Evolutionary conservation across 2,113 vertebrate genomes (phyloP), one percentile per base, ranked within the genome.

Genomic region (Corythoichthys intestinalis): DNA sequence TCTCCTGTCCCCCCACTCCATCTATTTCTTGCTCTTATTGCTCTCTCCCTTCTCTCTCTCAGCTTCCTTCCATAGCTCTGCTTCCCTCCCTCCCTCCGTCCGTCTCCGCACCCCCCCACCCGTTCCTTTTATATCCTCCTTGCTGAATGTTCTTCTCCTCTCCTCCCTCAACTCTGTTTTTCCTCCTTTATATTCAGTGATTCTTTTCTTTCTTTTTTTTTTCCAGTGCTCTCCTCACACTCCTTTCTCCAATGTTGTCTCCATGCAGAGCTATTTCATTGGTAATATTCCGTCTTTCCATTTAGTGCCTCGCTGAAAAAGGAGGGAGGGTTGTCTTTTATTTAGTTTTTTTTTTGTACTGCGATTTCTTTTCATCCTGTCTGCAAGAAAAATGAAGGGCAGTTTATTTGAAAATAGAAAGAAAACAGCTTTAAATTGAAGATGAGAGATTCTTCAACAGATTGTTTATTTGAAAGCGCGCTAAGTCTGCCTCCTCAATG

Each of bases 111-210:
- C 86, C 89, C 85, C 85, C 85, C 85, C 85, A 85, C 83, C 83
- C 84, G 83, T 91, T 92, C 90, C 90, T 91, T 91, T 92, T 92
- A 91, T 92, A 91, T 92, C 89, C 89, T 92, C 86, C 87, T 90
- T 90, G 86, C 88, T 91, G 89, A 92, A 92, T 92, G 90, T 89
- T 90, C 88, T 90, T 92, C 89, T 92, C 89, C 87, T 91, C 86
- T 91, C 88, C 91, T 93, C 90, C 90, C 86, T 91, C 90, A 89
- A 90, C 90, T 92, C 88, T 91, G 86, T 90, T 86, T 89, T 89
- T 89, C 89, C 84, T 89, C 87, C 85, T 90, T 91, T 91, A 88
- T 91, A 90, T 90, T 91, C 88, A 89, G 75, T 84, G n/a, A 47
- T 47, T 47, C 87, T 87, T 81, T 66, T 83, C 81, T 69, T 73